Percentiles rank a stretch among this genome's conserved stretches.
These are phyloP conservation scores for Saccostrea echinata DNA, from an alignment of 1,140 invertebrate genomes.

Conservation along the genomic window DNA sequence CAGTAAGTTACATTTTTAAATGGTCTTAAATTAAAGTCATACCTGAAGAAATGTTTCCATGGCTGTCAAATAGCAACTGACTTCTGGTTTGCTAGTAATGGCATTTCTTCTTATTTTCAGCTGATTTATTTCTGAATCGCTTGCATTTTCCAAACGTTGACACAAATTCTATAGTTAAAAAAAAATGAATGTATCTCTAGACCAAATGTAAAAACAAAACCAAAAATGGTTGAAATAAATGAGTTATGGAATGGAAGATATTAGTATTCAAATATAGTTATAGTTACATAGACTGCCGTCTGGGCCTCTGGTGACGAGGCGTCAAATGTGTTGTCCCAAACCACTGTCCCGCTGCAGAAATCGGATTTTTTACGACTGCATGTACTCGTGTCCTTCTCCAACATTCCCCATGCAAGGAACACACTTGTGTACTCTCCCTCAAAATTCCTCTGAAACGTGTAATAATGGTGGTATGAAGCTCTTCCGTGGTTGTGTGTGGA, in stretches of 20 bases:
- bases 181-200: background rate
- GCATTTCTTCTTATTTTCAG: slow-evolving; percentile 58
- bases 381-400: slow-evolving; percentile 52
- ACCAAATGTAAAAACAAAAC: background rate
- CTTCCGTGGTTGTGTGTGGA: slow-evolving; percentile 57
- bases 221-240: background rate
- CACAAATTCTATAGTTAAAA: slow-evolving; percentile 62
- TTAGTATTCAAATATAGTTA: background rate
- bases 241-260: background rate
- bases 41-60: slow-evolving; percentile 66
- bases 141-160: slow-evolving; percentile 59
- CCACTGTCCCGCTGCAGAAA: slow-evolving; percentile 47
- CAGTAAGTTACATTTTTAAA: too few species aligned
- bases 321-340: slow-evolving; percentile 47
- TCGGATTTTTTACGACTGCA: slow-evolving; percentile 57
- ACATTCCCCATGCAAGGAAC: slow-evolving; percentile 62
- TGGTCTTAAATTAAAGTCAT: slow-evolving; percentile 20
- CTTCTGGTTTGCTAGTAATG: slow-evolving; percentile 56
- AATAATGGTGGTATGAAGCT: slow-evolving; percentile 55
- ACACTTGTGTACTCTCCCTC: slow-evolving; percentile 54
- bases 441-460: slow-evolving; percentile 53
- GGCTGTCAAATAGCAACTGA: slow-evolving; percentile 66
- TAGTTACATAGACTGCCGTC: slow-evolving; percentile 40
- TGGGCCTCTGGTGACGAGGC: slow-evolving; percentile 48
- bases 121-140: slow-evolving; percentile 40